Base-by-base conservation (phyloP, 2,113 vertebrate species). In the Vombatus ursinus region DNA sequence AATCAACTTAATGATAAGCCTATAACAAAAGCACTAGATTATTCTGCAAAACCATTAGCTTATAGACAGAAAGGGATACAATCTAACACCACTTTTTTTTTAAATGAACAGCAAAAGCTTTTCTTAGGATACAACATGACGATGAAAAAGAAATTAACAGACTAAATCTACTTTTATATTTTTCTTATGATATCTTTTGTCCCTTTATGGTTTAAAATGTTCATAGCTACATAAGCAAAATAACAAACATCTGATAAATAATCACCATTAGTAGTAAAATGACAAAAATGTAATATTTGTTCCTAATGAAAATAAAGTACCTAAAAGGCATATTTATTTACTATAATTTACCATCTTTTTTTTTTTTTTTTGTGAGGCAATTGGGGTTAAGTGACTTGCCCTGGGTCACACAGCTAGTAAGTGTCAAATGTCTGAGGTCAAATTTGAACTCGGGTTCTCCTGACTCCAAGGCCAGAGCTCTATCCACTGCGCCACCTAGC, bases 241-340 rank as follows among this genome's bases (percentile, higher is more conserved):
- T 19, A 94, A 68, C 68, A 25, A 94, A 49, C 10, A 92, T 89
- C 1, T 93, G 89, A 90, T 93, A 92, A 90, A 90, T 95, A 91
- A 54, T 37, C 53, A 84, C n/a, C 48, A 90, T 93, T 96, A 97
- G 48, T 68, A 84, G 89, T 90, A 97, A 93, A 97, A 91, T 92
- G 68, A 96, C 89, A 96, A 50, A 0, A 0, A 93, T 77, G 95
- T 94, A 95, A 37, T 95, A 48, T 48, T 96, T 95, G 94, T 93
- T 96, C 37, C 96, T 97, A 96, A 57, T 51, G 51, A 94, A 97
- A 96, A 50, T 57, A 84, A 90, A 96, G 28, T 93, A 92, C 28
- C 68, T 91, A 44, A 49, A 54, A 57, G 31, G 93, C 50, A 90
- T 90, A 95, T 9, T 95, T 53, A 53, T 90, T 44, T 96, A 93